Evolutionary conservation across 2,113 vertebrate species (phyloP).

Genomic region (Syngnathus typhle): DNA sequence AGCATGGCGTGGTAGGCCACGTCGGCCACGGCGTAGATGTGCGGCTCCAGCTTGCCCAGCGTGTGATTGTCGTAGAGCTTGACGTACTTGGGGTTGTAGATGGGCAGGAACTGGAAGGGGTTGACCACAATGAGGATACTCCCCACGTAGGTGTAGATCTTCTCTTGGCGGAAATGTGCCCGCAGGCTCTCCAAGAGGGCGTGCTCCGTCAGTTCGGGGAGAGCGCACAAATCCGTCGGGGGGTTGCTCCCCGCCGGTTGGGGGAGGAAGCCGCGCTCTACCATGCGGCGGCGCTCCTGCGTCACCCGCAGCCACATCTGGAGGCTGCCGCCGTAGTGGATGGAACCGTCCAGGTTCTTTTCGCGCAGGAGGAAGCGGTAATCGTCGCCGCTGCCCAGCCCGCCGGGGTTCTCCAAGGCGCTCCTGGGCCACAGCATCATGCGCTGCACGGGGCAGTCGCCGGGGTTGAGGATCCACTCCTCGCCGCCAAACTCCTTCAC

Average conservation of each 20-base stretch:
- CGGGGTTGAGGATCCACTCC: constrained; percentile 96
- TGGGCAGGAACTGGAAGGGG: constrained; percentile 93
- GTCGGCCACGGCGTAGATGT: constrained; percentile 92
- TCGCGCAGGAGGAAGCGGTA: constrained; percentile 92
- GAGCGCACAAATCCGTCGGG: constrained; percentile 83
- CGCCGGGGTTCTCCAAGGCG: constrained; percentile 86
- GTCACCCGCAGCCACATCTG: constrained; percentile 94
- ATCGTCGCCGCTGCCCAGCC: constrained; percentile 76
- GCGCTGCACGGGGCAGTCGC: constrained; percentile 89
- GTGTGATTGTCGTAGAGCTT: constrained; percentile 95
- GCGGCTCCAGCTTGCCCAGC: constrained; percentile 89
- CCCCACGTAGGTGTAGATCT: constrained; percentile 94
- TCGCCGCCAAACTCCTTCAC: constrained; percentile 97
- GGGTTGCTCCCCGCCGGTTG: constrained; percentile 82
- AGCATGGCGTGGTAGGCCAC: constrained; percentile 95
- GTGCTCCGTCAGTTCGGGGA: constrained; percentile 87
- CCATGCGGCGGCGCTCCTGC: constrained; percentile 83
- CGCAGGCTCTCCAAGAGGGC: constrained; percentile 87
- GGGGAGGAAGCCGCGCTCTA: constrained; percentile 90
- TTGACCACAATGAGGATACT: constrained; percentile 94
- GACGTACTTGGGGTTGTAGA: constrained; percentile 97
- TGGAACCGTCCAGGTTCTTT: constrained; percentile 93
- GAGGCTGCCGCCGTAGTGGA: constrained; percentile 88
- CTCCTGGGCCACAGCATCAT: constrained; percentile 95
- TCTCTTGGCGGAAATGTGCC: constrained; percentile 90